Evolutionary conservation across 2,113 vertebrate genomes (phyloP), one percentile per base, ranked within the genome.

Genomic region (Craseonycteris thonglongyai): DNA sequence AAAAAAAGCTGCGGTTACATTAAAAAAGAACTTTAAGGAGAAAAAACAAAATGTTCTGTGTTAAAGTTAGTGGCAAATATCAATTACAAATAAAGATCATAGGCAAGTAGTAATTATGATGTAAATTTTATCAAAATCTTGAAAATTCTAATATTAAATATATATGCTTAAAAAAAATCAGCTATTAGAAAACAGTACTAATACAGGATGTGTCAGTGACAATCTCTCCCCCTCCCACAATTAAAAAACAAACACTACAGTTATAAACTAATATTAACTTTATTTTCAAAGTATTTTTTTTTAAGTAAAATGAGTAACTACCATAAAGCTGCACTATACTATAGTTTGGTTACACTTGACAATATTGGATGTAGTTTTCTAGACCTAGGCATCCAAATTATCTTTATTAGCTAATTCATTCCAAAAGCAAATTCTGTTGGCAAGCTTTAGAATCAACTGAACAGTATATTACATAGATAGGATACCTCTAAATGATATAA

Each of bases 311-410:
- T 80, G 68, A 94, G 82, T 90, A 96, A 96, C 97, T 97, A 96
- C 93, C 93, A 98, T 98, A 98, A 98, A 98, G 98, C 98, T 99
- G 98, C 98, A 99, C 98, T 98, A 98, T 98, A 99, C 98, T 98
- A 98, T 98, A 98, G 98, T 98, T 97, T 90, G 61, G 63, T 93
- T 84, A 89, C 83, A 28, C n/a, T 80, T 42, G 68, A 95, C 95
- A 97, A 97, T 0, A 88, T 97, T 96, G 88, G 97, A 97, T 97
- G 95, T 69, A 42, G 18, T 97, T 97, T 97, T 96, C 97, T 97
- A n/a, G 59, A 92, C 94, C 15, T 24, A 94, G 61, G 95, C 96
- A 98, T 98, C 97, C 97, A 98, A 97, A 97, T 97, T 95, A 97
- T 97, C 97, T 98, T 97, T 95, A 95, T 96, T 90, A 96, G 93